A percentile compares a stretch with the other conserved stretches of the same genome.
Evolutionary conservation across 2,888 invertebrate genomes (phyloP).

Genomic region (Galerucella calmariensis): DNA sequence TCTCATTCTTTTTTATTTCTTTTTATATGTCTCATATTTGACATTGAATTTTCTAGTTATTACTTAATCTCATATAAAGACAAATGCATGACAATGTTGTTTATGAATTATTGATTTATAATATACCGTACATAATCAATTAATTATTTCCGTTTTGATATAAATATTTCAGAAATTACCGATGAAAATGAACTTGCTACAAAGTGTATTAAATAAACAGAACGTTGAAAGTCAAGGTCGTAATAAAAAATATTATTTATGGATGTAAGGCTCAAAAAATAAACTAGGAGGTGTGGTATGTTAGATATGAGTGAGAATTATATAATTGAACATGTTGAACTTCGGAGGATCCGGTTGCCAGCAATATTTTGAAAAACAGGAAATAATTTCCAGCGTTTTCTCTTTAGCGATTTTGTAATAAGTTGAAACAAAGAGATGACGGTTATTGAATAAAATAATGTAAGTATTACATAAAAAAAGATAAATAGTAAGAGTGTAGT

Average conservation of each 20-base stretch:
- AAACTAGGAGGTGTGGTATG: not conserved
- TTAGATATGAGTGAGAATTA: not conserved
- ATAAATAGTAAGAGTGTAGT: not conserved
- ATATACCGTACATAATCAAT: no score
- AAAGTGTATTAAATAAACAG: not conserved
- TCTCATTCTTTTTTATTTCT: no score
- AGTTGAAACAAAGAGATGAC: not conserved
- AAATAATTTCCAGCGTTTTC: not conserved
- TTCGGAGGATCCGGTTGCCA: not conserved
- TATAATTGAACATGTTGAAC: not conserved
- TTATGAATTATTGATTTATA: no score
- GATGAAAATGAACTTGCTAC: slow-evolving; percentile 11
- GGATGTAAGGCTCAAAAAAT: not conserved
- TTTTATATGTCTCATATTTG: no score
- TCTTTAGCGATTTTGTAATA: not conserved
- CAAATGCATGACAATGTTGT: no score
- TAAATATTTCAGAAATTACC: not conserved
- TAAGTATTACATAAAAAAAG: not conserved
- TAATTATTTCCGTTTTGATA: slow-evolving; percentile 12
- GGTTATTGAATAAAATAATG: not conserved
- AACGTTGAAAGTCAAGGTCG: slow-evolving; percentile 1
- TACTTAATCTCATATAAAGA: no score
- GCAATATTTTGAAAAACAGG: not conserved
- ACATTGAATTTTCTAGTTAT: no score
- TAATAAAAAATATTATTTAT: not conserved